These are phyloP conservation scores for Vireo altiloquus DNA, from an alignment of 2,113 vertebrate genomes.

Conservation along the genomic window DNA sequence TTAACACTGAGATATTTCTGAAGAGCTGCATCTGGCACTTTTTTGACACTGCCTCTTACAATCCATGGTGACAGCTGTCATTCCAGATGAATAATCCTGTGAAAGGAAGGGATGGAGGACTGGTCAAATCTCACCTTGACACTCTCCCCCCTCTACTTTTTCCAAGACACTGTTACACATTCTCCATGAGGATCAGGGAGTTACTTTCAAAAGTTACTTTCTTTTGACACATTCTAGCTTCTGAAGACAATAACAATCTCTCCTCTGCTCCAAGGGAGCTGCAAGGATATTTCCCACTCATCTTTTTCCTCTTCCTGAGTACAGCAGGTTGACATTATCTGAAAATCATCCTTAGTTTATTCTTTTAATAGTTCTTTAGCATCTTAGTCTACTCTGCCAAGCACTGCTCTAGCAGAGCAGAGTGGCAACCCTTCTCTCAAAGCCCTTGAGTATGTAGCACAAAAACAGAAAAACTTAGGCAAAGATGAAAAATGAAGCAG, in stretches of 20 bases:
- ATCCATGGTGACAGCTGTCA: conserved; percentile 1
- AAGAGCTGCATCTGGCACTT: background rate
- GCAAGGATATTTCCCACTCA: background rate
- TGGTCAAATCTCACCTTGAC: background rate
- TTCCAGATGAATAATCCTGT: background rate
- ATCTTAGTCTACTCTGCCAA: background rate
- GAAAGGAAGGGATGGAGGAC: background rate
- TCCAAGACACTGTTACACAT: background rate
- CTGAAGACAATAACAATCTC: background rate
- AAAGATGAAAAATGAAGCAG: background rate
- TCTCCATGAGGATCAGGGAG: background rate
- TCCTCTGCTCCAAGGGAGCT: background rate
- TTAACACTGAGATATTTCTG: background rate
- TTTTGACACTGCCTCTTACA: background rate
- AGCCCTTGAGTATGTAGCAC: background rate
- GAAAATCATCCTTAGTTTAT: background rate
- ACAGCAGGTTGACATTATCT: background rate
- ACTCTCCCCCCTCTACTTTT: background rate
- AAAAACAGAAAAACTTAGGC: background rate
- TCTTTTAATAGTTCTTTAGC: background rate
- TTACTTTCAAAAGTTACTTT: too few species aligned
- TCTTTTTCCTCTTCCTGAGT: background rate
- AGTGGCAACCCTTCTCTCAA: background rate
- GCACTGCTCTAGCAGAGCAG: background rate
- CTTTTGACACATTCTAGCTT: background rate